Evolutionary conservation across 2,797 vertebrate genomes (phyloP).

Genomic region (Pempheris klunzingeri): DNA sequence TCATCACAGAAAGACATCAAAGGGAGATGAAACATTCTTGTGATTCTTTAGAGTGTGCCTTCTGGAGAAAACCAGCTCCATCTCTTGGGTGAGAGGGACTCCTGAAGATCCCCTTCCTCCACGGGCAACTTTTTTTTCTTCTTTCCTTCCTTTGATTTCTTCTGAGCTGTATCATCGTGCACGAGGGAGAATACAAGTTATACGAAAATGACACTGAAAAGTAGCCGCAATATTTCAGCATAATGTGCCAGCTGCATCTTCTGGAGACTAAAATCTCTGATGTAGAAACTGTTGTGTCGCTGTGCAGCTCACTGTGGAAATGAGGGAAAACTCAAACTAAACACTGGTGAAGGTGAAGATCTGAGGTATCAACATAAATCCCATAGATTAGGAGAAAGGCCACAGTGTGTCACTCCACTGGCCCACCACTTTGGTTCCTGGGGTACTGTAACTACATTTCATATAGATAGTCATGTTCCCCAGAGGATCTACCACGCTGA

Average conservation of each 20-base stretch:
- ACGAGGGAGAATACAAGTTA: background rate
- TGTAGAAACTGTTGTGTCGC: slow-evolving; percentile 6
- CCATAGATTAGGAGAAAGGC: background rate
- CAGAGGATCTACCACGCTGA: background rate
- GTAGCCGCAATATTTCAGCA: background rate
- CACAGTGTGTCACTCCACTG: background rate
- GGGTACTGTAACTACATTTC: too few relatives aligned
- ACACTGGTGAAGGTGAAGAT: background rate
- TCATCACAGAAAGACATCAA: slow-evolving; percentile 80
- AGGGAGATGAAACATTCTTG: slow-evolving; percentile 63
- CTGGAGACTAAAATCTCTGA: background rate
- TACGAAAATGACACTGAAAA: background rate
- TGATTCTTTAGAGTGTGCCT: slow-evolving; percentile 64
- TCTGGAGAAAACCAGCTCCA: slow-evolving; percentile 51
- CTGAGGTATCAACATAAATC: background rate
- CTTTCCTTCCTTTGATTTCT: slow-evolving; percentile 33
- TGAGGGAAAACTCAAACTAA: slow-evolving; percentile 2
- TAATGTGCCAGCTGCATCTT: background rate
- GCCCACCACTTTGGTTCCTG: background rate
- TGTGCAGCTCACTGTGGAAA: background rate
- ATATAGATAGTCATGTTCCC: background rate
- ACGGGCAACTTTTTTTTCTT: slow-evolving; percentile 6
- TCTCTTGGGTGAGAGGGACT: slow-evolving; percentile 53
- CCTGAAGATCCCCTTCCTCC: slow-evolving; percentile 41
- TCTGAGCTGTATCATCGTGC: slow-evolving; percentile 7